A percentile compares a stretch with the other conserved stretches of the same genome.
phyloP scores from a whole-genome alignment of 2,113 vertebrate genomes.

The Planiliza haematocheilus region DNA sequence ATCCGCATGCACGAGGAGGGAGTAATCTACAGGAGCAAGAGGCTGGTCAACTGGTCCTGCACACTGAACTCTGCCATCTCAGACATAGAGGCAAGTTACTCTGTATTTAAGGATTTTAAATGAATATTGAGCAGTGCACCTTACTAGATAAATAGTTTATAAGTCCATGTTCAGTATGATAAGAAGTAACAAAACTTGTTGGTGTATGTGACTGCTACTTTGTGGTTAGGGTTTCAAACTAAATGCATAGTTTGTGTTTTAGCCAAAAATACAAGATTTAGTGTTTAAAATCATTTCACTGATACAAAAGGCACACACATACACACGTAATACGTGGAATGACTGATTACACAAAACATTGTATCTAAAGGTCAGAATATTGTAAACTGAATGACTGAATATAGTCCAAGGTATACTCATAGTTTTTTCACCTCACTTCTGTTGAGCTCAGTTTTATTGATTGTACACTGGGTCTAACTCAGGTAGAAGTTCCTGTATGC shows the following conservation, averaged over 20 bases:
- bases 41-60: conserved; percentile 96
- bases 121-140: neutral
- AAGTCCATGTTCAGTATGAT: neutral
- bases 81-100: conserved; percentile 88
- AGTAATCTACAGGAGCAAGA: conserved; percentile 91
- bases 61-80: conserved; percentile 94
- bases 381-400: neutral
- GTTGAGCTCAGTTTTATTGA: too few relatives aligned
- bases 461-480: too few relatives aligned
- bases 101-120: neutral
- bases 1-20: conserved; percentile 91
- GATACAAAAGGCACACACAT: too few relatives aligned
- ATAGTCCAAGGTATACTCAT: neutral
- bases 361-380: neutral
- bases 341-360: neutral
- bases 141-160: neutral
- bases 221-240: neutral
- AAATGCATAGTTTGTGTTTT: neutral
- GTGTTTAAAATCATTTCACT: neutral
- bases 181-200: neutral
- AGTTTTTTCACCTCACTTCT: too few relatives aligned
- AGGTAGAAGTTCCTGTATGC: too few relatives aligned
- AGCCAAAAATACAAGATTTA: neutral
- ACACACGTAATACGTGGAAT: too few relatives aligned
- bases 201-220: neutral